Evolutionary conservation across 2,888 invertebrate genomes (phyloP), one percentile per base, ranked within the genome.

Genomic region (Ophion ventricosus): DNA sequence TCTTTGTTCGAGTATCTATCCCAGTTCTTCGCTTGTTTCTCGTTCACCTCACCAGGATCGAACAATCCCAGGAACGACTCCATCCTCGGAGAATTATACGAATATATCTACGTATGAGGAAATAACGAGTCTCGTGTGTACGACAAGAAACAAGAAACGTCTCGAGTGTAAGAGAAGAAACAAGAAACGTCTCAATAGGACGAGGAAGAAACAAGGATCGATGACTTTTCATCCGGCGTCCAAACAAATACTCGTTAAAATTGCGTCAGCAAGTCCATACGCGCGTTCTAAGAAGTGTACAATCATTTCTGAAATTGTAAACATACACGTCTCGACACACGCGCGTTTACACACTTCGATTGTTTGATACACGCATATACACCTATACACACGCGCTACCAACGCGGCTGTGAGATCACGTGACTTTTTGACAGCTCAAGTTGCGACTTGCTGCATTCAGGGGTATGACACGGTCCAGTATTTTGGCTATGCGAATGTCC

Each of bases 1-100:
- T 77, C 89, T 73, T 93, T 93, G 75, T 92, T 92, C 63, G 94
- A 94, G 72, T 94, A 94, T 85, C 95, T 94, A 75, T 94, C 94
- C 87, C 94, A 94, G n/a, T 93, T 94, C 67, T 95, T 95, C 80
- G 91, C 94, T 85, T 94, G 95, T 92, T 90, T 91, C 0, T 81
- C 81, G 49, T 90, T 89, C 1, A 82, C 86, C 61, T 90, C 90
- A 10, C 88, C 89, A 25, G 97, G 97, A 92, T 97, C 97, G 92
- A 98, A 98, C 40, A 98, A 94, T 88, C 96, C 96, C 88, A 97
- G 94, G 94, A 98, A 97, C 0, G 97, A 96, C 88, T 98, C 98
- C 98, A 98, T 97, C 35, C 17, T 66, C 89, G 90, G 35, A 57
- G 11, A 83, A 61, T 25, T 66, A 8, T 66, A 66, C 20, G 23